These are phyloP conservation scores for Agrypnus murinus DNA, from an alignment of 2,888 invertebrate species.

Conservation along the genomic window DNA sequence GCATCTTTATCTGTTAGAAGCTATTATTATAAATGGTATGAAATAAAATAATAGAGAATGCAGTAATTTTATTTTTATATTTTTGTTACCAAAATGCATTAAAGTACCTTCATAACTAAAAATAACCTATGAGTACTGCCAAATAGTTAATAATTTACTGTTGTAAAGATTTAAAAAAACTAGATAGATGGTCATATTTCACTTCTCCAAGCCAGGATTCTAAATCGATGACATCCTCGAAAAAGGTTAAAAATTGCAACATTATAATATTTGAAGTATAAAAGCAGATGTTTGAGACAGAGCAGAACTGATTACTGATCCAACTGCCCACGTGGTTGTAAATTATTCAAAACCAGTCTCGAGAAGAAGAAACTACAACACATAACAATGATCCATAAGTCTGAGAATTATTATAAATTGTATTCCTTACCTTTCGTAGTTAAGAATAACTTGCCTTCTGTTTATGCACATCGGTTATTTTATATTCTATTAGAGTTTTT, in stretches of 20 bases:
- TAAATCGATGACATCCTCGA: too few relatives aligned
- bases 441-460: background rate
- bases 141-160: too few relatives aligned
- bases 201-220: too few relatives aligned
- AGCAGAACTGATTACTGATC: slow-evolving; percentile 37
- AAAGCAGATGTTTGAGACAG: slow-evolving; percentile 39
- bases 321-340: slow-evolving; percentile 40
- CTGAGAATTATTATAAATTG: slow-evolving; percentile 41
- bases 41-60: too few relatives aligned
- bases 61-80: too few relatives aligned
- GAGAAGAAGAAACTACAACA: slow-evolving; percentile 36
- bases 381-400: slow-evolving; percentile 43
- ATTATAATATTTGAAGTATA: slow-evolving; percentile 13
- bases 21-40: too few relatives aligned
- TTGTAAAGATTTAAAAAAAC: too few relatives aligned
- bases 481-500: slow-evolving; percentile 4
- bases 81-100: too few relatives aligned
- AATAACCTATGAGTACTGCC: too few relatives aligned
- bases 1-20: too few relatives aligned
- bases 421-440: slow-evolving; percentile 7
- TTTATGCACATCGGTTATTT: slow-evolving; percentile 8
- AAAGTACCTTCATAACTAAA: too few relatives aligned
- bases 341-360: slow-evolving; percentile 46
- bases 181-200: too few relatives aligned
- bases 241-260: background rate